Evolutionary conservation across 2,888 invertebrate species (phyloP).

Genomic region (Conops quadrifasciatus): DNA sequence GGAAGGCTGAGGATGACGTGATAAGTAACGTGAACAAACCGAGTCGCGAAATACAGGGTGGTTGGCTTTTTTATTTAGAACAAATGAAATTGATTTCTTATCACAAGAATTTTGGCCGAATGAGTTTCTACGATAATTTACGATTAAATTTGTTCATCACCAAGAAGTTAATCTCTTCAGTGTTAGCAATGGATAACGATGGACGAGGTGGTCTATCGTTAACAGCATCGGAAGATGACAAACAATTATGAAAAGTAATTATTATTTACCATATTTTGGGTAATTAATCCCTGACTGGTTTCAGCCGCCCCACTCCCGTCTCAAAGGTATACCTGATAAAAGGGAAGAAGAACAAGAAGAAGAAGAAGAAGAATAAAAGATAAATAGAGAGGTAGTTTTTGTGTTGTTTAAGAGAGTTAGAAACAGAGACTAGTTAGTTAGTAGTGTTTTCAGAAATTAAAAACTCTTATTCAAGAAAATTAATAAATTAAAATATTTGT

Average conservation of each 20-base stretch:
- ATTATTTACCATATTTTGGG: constrained; percentile 67
- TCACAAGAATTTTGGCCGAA: no score
- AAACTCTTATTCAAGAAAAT: constrained; percentile 30
- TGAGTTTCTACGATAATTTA: no score
- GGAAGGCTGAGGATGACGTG: constrained; percentile 55
- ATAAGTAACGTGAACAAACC: constrained; percentile 21
- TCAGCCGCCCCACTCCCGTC: constrained; percentile 68
- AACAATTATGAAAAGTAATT: constrained; percentile 28
- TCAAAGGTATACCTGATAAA: constrained; percentile 67
- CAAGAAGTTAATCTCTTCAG: not conserved
- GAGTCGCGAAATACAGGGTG: constrained; percentile 20
- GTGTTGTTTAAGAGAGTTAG: constrained; percentile 38
- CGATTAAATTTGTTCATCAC: no score
- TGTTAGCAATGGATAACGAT: not conserved
- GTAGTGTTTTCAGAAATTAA: constrained; percentile 3
- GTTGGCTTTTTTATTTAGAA: no score
- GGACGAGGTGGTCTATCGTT: constrained; percentile 10
- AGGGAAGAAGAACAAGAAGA: constrained; percentile 59
- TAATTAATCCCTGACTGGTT: constrained; percentile 67
- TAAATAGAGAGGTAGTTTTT: constrained; percentile 52
- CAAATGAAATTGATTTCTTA: no score
- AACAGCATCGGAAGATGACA: constrained; percentile 38
- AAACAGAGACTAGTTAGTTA: constrained; percentile 17
- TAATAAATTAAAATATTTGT: constrained; percentile 22
- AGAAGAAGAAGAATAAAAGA: constrained; percentile 54